Evolutionary conservation across 2,113 vertebrate genomes (phyloP), one percentile per base, ranked within the genome.

Genomic region (Datnioides undecimradiatus): DNA sequence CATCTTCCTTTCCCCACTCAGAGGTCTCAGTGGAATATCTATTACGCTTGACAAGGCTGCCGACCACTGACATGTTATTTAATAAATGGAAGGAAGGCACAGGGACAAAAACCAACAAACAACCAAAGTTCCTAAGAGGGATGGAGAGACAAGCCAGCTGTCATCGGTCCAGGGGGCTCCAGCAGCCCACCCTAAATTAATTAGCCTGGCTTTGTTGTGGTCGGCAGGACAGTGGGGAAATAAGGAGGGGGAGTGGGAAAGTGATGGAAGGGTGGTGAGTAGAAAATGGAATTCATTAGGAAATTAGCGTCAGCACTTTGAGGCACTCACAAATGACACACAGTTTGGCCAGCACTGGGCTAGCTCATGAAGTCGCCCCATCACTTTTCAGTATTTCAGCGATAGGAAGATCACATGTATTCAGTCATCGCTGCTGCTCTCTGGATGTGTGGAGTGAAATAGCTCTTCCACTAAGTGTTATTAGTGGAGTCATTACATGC

Each of bases 281-380:
- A 79, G 87, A 94, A 96, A 97, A 95, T 95, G 87, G 91, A 95
- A 96, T 96, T 96, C 94, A 96, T 96, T 96, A 94, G 95, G 80
- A 96, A 96, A 97, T 95, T 96, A 95, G 95, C 95, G 93, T 94
- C 93, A 95, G 93, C 90, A 95, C 92, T 96, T 90, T 88, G 90
- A 94, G 87, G 82, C 90, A 94, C 95, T 96, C 90, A 80, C 79
- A 87, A 83, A 87, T 89, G 87, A 92, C 83, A 87, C 72, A 93
- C 91, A 91, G 89, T 94, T 96, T 94, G 93, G 91, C 91, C 68
- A 83, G 88, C 77, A 66, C 89, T 77, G 79, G 82, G 36, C 57
- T 60, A 3, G 92, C 82, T 87, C 59, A 82, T 88, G 67, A 80
- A 77, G 76, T 77, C 76, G 8, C 62, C 38, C 58, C 79, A 54